phyloP scores from a whole-genome alignment of 2,113 vertebrate genomes.

The Phocoena phocoena region DNA sequence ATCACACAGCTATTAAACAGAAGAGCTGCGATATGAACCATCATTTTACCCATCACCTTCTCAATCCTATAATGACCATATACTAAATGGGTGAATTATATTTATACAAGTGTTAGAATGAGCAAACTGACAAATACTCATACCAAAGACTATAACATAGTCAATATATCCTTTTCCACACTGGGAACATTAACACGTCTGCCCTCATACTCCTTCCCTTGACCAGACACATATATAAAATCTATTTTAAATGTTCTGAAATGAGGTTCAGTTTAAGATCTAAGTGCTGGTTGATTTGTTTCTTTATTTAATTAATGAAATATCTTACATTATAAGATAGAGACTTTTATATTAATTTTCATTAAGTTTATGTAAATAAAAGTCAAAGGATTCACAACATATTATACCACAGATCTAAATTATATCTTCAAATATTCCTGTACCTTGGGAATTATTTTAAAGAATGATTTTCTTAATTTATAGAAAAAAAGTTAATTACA shows the following conservation, averaged over 20 bases:
- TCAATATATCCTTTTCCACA: accelerated
- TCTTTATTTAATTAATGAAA: constrained; percentile 31
- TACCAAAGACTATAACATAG: background rate
- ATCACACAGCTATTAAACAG: background rate
- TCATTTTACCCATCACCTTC: background rate
- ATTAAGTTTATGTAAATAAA: constrained; percentile 33
- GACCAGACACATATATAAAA: background rate
- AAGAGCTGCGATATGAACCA: background rate
- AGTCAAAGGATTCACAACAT: constrained; percentile 19
- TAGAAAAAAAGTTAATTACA: background rate
- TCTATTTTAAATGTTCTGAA: background rate
- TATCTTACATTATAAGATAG: background rate
- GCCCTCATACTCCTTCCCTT: background rate
- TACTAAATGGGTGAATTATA: background rate
- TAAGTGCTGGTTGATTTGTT: background rate
- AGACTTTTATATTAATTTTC: constrained; percentile 43
- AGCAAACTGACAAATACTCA: background rate
- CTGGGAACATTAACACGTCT: background rate
- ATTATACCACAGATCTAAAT: constrained; percentile 7
- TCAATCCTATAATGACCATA: background rate
- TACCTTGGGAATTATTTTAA: background rate
- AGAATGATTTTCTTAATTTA: constrained; percentile 15
- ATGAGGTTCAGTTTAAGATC: background rate
- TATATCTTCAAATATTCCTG: background rate
- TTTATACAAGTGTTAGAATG: background rate